These are phyloP conservation scores for Lithodes maja DNA, from an alignment of 2,888 invertebrate genomes.

Conservation along the genomic window DNA sequence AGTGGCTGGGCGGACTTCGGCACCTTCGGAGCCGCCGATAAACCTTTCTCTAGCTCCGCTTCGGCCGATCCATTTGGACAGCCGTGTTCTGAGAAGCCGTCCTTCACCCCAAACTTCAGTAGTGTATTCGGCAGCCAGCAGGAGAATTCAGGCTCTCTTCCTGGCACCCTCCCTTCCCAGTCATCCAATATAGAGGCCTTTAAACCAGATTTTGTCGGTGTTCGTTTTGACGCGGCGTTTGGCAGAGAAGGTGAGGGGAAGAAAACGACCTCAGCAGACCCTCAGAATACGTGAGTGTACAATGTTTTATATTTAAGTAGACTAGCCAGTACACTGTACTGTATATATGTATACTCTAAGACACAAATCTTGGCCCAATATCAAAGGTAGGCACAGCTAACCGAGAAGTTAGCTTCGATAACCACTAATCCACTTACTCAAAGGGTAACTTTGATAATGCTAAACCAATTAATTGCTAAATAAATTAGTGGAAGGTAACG, in stretches of 20 bases:
- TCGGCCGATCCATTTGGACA: constrained; percentile 19
- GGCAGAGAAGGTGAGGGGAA: constrained; percentile 50
- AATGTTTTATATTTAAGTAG: too few species aligned
- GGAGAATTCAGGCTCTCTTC: neutral
- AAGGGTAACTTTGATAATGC: too few species aligned
- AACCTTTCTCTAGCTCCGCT: constrained; percentile 14
- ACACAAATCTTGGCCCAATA: too few species aligned
- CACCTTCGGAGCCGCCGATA: neutral
- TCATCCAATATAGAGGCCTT: constrained; percentile 57
- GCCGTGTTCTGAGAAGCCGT: constrained; percentile 19
- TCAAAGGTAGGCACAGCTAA: too few species aligned
- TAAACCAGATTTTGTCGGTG: constrained; percentile 57
- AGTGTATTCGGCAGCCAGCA: constrained; percentile 13
- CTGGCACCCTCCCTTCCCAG: constrained; percentile 18
- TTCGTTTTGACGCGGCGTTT: constrained; percentile 61
- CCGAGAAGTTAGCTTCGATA: too few species aligned
- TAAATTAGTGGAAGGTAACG: too few species aligned
- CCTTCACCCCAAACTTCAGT: constrained; percentile 47
- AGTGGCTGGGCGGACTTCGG: constrained; percentile 64
- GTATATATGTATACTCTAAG: too few species aligned
- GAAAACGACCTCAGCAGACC: constrained; percentile 29
- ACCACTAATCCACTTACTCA: too few species aligned
- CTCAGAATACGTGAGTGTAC: constrained; percentile 46
- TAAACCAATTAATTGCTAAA: too few species aligned
- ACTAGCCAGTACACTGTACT: too few species aligned